Base-by-base conservation (phyloP, 2,888 invertebrate genomes). In the Abrostola triplasia region DNA sequence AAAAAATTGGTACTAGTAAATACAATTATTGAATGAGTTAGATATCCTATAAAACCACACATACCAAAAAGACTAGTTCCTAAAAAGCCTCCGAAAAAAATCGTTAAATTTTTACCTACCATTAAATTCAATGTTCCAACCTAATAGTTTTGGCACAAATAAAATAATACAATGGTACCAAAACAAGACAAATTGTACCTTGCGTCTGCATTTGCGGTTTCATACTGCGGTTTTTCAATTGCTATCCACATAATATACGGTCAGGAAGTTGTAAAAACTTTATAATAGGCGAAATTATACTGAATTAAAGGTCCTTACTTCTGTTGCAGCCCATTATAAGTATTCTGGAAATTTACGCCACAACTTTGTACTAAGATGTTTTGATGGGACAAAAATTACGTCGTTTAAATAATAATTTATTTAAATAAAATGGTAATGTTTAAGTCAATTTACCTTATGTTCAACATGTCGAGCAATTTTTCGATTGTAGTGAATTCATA, bases 241-340 rank as follows among this genome's bases (percentile, higher is more conserved):
- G 44, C 44, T 47, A 24, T 24, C 44, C 24, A 10, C 44, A 47
- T 40, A 8, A 24, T 24, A 24, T 24, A 13, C 1, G 13, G 13
- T 7, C 44, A 24, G 44, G 44, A 47, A 47, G 44, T 47, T 24
- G 41, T 7, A 13, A 47, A 47, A 47, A 47, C 44, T 47, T 47
- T 47, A 24, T 47, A 47, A 47, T 47, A 47, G 24, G 24, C 44
- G 10, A 47, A 47, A 47, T 47, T 47, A 9, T 47, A 9, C 9
- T 24, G 13, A 47, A 47, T 47, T 47, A 47, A 13, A 47, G 9
- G 44, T 47, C 44, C 24, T 47, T 24, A 47, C 44, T 24, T 24
- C 8, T 24, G 13, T 47, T 24, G 44, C 8, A 9, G 24, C 44
- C 44, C 24, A 9, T 8, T 47, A 47, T 12, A 24, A 47, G 24